Evolutionary conservation across 2,797 vertebrate species (phyloP), one percentile per base, ranked within the genome.

Genomic region (Leptoclinus maculatus): DNA sequence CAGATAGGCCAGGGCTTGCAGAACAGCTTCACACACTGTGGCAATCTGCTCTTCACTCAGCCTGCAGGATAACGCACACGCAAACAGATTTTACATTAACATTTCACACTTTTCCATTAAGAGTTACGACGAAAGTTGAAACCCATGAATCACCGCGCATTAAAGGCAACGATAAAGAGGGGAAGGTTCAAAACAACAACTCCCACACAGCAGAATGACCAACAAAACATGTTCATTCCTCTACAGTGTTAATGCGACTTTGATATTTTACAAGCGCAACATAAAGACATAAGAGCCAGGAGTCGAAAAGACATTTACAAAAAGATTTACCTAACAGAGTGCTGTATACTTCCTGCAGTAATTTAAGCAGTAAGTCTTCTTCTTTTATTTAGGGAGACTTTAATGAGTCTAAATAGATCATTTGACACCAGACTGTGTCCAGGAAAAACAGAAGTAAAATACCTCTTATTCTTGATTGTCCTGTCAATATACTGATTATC

Each of bases 11-110:
- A 99, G 93, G 7, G 98, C 98, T 93, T 99, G 98, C 85, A 99
- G 93, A 87, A 99, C 98, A 0, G 97, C 97, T 85, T 99, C 97
- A 65, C 98, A 99, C 84, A 99, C 98, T 0, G 98, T 99, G 64
- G 98, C 98, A 57, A 99, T 99, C 93, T 99, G 98, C 94, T 99
- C 98, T 83, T 99, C 98, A 1, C 95, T 99, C 84, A 99, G 92
- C 89, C 98, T 99, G 94, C 47, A 76, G 80, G 63, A 75, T 27
- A 49, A 78, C 67, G 84, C 51, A 47, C 56, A 69, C 45, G 62
- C 38, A 51, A 5, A 58, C 57, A 19, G 36, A 66, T 76, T 83
- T 80, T 63, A 83, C 70, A 87, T 89, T 86, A 83, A 77, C 74
- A 89, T 80, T 88, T 86, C 34, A 83, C 79, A 74, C 66, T 59